These are phyloP conservation scores for Poecilia gillii DNA, from an alignment of 2,797 vertebrate species.

Conservation along the genomic window DNA sequence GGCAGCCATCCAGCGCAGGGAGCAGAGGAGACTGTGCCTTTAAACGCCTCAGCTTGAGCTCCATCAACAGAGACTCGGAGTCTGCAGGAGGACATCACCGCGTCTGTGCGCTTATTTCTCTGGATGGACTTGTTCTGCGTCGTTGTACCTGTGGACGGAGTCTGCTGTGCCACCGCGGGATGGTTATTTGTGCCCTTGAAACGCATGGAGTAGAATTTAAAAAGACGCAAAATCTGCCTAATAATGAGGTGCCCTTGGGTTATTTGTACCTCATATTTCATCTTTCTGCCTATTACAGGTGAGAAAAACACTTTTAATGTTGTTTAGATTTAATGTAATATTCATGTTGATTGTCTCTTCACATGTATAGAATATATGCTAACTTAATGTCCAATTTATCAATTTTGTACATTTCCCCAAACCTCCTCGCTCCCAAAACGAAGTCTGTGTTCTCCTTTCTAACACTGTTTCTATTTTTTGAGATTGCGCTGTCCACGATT, in stretches of 20 bases:
- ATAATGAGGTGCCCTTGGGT: conserved; percentile 72
- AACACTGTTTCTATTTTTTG: background rate
- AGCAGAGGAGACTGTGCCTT: conserved; percentile 63
- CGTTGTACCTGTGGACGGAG: conserved; percentile 17
- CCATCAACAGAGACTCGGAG: conserved; percentile 43
- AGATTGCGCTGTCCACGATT: background rate
- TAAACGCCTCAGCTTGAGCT: conserved; percentile 56
- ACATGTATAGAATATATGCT: background rate
- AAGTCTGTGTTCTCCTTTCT: background rate
- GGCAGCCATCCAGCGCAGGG: conserved; percentile 48
- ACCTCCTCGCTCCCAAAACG: background rate
- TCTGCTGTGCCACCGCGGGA: conserved; percentile 22
- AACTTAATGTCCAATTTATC: background rate
- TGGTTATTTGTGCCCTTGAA: conserved; percentile 34
- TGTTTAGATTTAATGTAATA: background rate
- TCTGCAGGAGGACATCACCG: conserved; percentile 36
- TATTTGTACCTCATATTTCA: conserved; percentile 51
- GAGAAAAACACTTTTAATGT: conserved; percentile 30
- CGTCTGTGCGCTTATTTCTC: conserved; percentile 42
- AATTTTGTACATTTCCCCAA: background rate
- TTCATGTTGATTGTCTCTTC: background rate
- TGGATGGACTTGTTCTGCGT: conserved; percentile 25
- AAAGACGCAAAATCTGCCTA: conserved; percentile 14
- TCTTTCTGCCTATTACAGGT: conserved; percentile 71
- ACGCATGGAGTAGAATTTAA: conserved; percentile 45